Percentiles rank a stretch among this genome's conserved stretches.
Conservation (phyloP, 2,113 vertebrate genomes). For the Rhombomys opimus region DNA sequence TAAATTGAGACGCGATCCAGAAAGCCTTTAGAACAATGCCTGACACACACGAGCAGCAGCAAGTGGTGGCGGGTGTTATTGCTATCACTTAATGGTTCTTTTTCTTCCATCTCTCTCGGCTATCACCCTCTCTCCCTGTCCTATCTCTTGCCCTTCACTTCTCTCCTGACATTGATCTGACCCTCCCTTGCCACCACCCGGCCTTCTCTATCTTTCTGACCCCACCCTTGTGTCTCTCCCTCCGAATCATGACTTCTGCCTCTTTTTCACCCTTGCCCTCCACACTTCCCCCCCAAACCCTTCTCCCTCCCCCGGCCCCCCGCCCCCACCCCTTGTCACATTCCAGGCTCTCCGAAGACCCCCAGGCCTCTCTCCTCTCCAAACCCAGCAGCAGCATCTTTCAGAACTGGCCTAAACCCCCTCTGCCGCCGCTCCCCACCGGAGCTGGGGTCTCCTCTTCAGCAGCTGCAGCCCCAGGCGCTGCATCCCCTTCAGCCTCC, state of each 20-base stretch:
- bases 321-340: conserved; percentile 73
- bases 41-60: conserved; percentile 77
- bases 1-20: conserved; percentile 17
- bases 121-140: conserved; percentile 82
- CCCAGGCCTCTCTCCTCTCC: conserved; percentile 91
- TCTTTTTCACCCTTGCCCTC: conserved; percentile 10
- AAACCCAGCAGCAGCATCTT: conserved; percentile 86
- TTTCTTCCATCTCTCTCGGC: conserved; percentile 86
- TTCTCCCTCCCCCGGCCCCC: conserved; percentile 63
- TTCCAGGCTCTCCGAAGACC: conserved; percentile 92
- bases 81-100: conserved; percentile 81
- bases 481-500: conserved; percentile 77
- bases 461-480: conserved; percentile 80
- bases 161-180: conserved; percentile 52
- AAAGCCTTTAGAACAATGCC: conserved; percentile 71
- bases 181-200: not conserved
- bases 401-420: conserved; percentile 87
- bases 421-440: conserved; percentile 87
- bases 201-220: not conserved
- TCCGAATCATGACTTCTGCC: conserved; percentile 34
- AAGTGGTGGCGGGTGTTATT: conserved; percentile 73
- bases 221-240: not conserved
- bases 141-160: conserved; percentile 58
- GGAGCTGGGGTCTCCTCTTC: conserved; percentile 86
- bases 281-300: conserved; percentile 69